Conservation (phyloP, 2,113 vertebrate genomes). For the Pandion haliaetus region DNA sequence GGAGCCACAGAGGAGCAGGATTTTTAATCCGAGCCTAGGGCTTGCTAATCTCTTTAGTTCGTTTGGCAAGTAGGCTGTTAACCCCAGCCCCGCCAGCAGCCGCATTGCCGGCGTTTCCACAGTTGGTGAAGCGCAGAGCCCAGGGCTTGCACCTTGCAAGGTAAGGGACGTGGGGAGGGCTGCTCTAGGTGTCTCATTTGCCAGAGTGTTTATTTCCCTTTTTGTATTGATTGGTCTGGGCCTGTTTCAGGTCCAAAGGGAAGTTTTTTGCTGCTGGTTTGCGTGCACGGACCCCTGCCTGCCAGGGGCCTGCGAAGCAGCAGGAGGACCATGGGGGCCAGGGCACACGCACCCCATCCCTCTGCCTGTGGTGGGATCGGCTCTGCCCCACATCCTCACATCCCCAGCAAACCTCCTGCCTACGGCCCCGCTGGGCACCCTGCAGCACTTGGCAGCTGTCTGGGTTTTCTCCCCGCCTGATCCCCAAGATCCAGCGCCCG, state of each 20-base stretch:
- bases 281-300: background rate
- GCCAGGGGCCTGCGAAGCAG: background rate
- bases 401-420: no score
- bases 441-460: background rate
- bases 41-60: background rate
- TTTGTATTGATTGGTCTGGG: background rate
- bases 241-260: background rate
- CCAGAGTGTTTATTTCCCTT: background rate
- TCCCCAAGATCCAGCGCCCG: accelerated
- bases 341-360: background rate
- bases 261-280: background rate
- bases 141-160: background rate
- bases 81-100: background rate
- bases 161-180: background rate
- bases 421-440: background rate
- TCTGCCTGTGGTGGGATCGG: accelerated
- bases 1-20: background rate
- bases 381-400: background rate
- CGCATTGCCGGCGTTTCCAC: accelerated
- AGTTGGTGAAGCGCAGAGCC: background rate
- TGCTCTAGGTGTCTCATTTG: background rate
- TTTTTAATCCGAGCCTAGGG: background rate
- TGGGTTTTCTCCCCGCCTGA: background rate
- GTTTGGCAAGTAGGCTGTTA: background rate
- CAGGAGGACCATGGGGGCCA: accelerated